These are phyloP conservation scores for Diplogasteroides magnus DNA, from an alignment of 1,140 invertebrate genomes.

Conservation along the genomic window DNA sequence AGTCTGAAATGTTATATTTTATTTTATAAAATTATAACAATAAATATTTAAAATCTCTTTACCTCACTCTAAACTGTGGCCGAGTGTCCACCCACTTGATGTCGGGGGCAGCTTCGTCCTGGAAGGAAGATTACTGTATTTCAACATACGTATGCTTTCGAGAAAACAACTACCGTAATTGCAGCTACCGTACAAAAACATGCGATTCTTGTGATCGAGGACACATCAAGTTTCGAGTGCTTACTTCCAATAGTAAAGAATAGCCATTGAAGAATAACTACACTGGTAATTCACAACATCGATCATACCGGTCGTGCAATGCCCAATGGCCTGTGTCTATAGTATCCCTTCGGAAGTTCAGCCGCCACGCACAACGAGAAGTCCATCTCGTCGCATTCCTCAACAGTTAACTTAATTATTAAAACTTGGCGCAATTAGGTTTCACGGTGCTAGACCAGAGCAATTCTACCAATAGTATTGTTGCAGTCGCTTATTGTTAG, in stretches of 20 bases:
- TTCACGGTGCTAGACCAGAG: neutral
- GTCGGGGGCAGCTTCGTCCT: constrained; percentile 73
- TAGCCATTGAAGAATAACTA: no score
- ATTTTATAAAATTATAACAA: no score
- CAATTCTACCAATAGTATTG: neutral
- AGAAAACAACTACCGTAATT: neutral
- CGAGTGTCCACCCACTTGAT: constrained; percentile 85
- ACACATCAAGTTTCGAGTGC: no score
- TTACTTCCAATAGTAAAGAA: no score
- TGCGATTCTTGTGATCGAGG: no score
- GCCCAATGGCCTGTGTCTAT: constrained; percentile 78
- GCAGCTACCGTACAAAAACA: no score
- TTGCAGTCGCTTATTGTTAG: no score
- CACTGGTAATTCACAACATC: no score
- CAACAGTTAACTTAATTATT: neutral
- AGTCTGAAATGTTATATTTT: no score
- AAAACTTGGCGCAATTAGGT: neutral
- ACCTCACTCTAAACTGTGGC: constrained; percentile 78
- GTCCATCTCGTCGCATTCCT: constrained; percentile 66
- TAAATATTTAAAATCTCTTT: no score
- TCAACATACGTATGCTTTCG: neutral
- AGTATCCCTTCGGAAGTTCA: constrained; percentile 76
- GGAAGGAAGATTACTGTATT: no score
- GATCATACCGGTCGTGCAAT: constrained; percentile 76
- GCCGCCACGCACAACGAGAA: constrained; percentile 75